A percentile compares a stretch with the other conserved stretches of the same genome.
Conservation (phyloP, 2,113 vertebrate species). For the Serinus canaria region DNA sequence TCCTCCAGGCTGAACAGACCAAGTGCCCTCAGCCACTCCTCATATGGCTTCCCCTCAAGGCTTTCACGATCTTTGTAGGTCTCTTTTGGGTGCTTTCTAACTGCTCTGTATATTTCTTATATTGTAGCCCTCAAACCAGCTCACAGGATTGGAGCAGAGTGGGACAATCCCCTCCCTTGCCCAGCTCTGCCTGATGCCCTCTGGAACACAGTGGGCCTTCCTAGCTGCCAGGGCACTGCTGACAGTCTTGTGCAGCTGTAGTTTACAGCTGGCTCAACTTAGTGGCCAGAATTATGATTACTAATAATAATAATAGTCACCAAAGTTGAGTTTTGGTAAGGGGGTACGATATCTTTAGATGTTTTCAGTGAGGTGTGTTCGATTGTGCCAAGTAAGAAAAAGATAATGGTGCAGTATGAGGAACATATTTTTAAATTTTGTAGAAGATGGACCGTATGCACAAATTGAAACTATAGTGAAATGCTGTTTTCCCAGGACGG, state of each 20-base stretch:
- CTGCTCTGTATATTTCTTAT: neutral
- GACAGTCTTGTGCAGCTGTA: no score
- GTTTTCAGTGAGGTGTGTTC: neutral
- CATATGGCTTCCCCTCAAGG: fast-evolving
- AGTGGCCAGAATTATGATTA: neutral
- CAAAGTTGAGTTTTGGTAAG: neutral
- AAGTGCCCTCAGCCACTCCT: neutral
- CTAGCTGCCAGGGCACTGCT: neutral
- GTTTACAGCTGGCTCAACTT: neutral
- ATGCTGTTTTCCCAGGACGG: neutral
- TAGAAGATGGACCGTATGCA: neutral
- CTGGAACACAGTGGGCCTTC: neutral
- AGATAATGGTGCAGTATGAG: neutral
- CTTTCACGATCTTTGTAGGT: neutral
- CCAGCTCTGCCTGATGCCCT: neutral
- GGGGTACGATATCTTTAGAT: neutral
- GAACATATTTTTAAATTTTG: neutral
- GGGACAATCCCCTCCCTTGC: neutral
- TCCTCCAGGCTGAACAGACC: neutral
- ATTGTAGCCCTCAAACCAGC: neutral
- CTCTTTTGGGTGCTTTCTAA: neutral
- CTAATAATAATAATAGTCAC: neutral
- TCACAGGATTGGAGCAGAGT: no score
- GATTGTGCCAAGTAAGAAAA: neutral
- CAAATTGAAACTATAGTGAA: neutral